Evolutionary conservation across 2,888 invertebrate species (phyloP).

Genomic region (Eilema caniola): DNA sequence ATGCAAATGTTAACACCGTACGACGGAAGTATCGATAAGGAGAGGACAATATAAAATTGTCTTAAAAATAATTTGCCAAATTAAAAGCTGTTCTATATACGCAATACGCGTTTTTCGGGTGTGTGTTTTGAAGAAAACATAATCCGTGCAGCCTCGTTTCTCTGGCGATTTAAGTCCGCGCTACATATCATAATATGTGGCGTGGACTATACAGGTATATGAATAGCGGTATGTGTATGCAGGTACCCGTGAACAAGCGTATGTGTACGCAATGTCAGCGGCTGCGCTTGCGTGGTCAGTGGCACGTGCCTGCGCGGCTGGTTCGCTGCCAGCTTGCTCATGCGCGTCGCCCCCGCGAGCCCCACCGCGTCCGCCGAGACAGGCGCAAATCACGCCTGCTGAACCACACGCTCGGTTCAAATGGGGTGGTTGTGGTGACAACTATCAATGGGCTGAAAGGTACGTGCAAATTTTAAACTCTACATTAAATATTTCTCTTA

Average conservation of each 20-base stretch:
- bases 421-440: conserved; percentile 96
- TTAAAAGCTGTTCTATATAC: too few relatives aligned
- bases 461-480: conserved; percentile 31
- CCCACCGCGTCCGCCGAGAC: conserved; percentile 85
- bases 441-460: conserved; percentile 90
- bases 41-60: neutral
- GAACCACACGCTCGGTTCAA: conserved; percentile 92
- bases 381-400: conserved; percentile 88
- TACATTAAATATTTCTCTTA: too few relatives aligned
- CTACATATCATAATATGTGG: too few relatives aligned
- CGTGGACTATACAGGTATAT: neutral
- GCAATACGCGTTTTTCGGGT: too few relatives aligned
- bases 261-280: conserved; percentile 93
- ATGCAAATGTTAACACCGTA: too few relatives aligned
- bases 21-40: neutral
- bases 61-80: neutral
- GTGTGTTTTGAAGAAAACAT: too few relatives aligned
- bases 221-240: conserved; percentile 30
- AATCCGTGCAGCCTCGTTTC: too few relatives aligned
- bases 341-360: conserved; percentile 92
- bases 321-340: conserved; percentile 91
- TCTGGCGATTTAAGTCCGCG: too few relatives aligned
- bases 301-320: conserved; percentile 92
- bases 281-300: conserved; percentile 93
- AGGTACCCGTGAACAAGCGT: conserved; percentile 96